phyloP scores from a whole-genome alignment of 2,888 invertebrate species.

The Ecdyonurus torrentis region DNA sequence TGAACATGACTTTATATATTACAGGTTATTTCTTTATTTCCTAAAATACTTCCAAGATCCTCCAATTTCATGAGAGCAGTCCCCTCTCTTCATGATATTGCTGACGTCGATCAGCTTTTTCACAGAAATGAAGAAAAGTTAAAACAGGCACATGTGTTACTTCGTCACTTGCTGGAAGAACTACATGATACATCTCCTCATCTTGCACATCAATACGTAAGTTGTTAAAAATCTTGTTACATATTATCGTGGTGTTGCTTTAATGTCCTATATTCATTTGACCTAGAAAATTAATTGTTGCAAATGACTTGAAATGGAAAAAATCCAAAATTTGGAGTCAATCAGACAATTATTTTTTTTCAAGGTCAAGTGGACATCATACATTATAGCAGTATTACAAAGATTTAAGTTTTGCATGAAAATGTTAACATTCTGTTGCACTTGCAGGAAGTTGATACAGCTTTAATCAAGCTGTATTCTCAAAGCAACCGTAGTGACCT shows the following conservation, averaged over 20 bases:
- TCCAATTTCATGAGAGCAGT: constrained; percentile 26
- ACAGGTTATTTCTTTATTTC: constrained; percentile 27
- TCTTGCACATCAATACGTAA: constrained; percentile 5
- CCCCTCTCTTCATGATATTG: constrained; percentile 29
- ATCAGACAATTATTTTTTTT: no score
- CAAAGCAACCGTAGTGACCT: constrained; percentile 10
- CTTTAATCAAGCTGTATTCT: constrained; percentile 24
- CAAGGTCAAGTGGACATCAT: no score
- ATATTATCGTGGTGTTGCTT: no score
- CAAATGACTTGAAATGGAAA: no score
- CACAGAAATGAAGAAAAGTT: constrained; percentile 20
- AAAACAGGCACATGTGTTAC: constrained; percentile 23
- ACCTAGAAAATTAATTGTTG: no score
- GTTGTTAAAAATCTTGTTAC: constrained; percentile 5
- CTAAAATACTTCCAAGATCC: constrained; percentile 24
- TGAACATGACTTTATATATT: neutral
- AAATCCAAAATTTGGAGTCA: no score
- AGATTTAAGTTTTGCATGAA: no score
- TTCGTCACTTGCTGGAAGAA: constrained; percentile 18
- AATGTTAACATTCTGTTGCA: no score
- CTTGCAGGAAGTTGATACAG: constrained; percentile 27
- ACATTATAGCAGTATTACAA: no score
- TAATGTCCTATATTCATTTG: no score
- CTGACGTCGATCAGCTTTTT: constrained; percentile 27
- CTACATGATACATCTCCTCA: constrained; percentile 3